These are phyloP conservation scores for Porites divaricata DNA, from an alignment of 92 coral and sea anemone species.

Conservation along the genomic window DNA sequence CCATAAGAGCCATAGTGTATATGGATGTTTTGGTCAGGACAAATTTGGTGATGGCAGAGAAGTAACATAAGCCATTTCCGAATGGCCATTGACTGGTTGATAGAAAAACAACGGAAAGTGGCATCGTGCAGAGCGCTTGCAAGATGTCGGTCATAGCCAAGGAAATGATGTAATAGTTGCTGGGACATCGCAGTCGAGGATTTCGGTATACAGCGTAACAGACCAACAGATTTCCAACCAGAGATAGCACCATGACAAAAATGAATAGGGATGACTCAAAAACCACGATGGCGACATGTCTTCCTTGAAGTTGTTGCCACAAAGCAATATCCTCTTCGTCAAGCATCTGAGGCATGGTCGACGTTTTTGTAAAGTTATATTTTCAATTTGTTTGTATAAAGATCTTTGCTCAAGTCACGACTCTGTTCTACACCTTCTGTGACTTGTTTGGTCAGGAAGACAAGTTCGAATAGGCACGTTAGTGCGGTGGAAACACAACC, in stretches of 20 bases:
- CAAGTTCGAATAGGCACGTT: too few relatives aligned
- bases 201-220: conserved; percentile 14
- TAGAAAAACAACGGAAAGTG: conserved; percentile 9
- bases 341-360: too few relatives aligned
- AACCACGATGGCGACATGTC: background rate
- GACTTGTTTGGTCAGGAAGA: too few relatives aligned
- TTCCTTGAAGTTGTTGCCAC: too few relatives aligned
- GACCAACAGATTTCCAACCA: conserved; percentile 26
- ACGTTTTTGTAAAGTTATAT: too few relatives aligned
- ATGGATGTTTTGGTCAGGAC: conserved; percentile 6
- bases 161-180: conserved; percentile 32
- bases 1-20: conserved; percentile 25
- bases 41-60: background rate
- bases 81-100: conserved; percentile 1
- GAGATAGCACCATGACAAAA: conserved; percentile 1
- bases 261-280: background rate
- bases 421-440: too few relatives aligned
- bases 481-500: too few relatives aligned
- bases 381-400: too few relatives aligned
- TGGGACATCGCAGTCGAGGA: conserved; percentile 17
- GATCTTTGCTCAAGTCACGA: too few relatives aligned
- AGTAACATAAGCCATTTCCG: background rate
- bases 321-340: too few relatives aligned
- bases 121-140: conserved; percentile 24
- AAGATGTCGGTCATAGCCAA: conserved; percentile 22